Evolutionary conservation across 2,888 invertebrate genomes (phyloP), one percentile per base, ranked within the genome.

Genomic region (Slavum lentiscoides): DNA sequence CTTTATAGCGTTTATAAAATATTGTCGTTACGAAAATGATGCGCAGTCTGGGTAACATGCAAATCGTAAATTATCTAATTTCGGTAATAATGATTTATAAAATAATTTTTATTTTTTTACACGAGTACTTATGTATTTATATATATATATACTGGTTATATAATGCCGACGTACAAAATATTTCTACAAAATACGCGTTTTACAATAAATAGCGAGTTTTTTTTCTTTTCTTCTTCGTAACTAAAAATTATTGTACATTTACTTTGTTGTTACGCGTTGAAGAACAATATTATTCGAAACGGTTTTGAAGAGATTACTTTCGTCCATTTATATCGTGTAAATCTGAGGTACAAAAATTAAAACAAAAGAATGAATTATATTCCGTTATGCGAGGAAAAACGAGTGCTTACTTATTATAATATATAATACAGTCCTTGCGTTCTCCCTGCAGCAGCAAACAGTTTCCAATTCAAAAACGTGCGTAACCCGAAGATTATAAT

Each of bases 291-390:
- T 49, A 37, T 53, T 37, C n/a, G 8, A 49, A 49, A 62, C 49
- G 7, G 13, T 49, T 74, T 62, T 30, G 2, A 30, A 49, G 4
- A 17, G 11, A 1, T 73, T 30, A 61, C 73, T 61, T 64, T 62
- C 13, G n/a, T n/a, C 64, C 2, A 64, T 64, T 74, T 74, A 37
- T 64, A 37, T 64, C 55, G 55, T 74, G 64, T 53, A 75, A 67
- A 75, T 58, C 43, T 58, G 43, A 23, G 66, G 21, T 39, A 39
- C 58, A 59, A 75, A 30, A 30, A 30, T 30, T 30, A 30, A 70
- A 43, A 58, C 67, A 75, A 58, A 67, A 67, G 58, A 67, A 74
- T 8, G 2, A 39, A 75, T n/a, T 58, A 43, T 59, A 23, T 58
- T 67, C 19, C 21, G 55, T 66, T 74, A 43, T 17, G 55, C 4